Conservation (phyloP, 2,113 vertebrate genomes). For the Haemorhous mexicanus region DNA sequence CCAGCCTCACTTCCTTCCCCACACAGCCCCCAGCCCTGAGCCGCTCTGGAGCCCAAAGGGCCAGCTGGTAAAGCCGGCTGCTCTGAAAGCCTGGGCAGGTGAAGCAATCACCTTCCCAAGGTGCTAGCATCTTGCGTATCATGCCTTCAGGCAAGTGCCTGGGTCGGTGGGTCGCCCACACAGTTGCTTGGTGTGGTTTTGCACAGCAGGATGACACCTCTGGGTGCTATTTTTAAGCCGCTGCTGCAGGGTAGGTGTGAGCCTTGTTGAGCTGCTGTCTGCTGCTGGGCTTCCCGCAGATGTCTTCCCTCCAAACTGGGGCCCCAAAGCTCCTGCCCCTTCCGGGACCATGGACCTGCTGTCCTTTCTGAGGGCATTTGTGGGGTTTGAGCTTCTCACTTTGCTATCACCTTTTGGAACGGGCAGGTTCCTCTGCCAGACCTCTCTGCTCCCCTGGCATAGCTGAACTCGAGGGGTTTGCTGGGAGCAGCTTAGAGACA, state of each 20-base stretch:
- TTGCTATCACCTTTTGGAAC: neutral
- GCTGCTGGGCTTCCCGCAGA: neutral
- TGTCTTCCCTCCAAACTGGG: neutral
- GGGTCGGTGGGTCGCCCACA: neutral
- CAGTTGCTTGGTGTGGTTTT: neutral
- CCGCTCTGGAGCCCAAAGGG: neutral
- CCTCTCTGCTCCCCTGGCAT: neutral
- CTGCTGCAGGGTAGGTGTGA: neutral
- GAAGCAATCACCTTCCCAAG: neutral
- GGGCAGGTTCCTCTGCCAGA: neutral
- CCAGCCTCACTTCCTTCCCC: neutral
- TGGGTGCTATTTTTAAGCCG: neutral
- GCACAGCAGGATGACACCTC: neutral
- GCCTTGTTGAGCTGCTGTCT: neutral
- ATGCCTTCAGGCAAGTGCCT: neutral
- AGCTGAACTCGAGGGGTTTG: neutral
- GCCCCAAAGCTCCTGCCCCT: neutral
- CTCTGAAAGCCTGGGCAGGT: neutral
- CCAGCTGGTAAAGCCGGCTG: accelerated
- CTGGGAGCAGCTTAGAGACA: neutral
- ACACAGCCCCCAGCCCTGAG: neutral
- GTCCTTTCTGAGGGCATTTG: neutral
- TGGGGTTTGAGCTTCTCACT: neutral
- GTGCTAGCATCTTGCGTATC: neutral
- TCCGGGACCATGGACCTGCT: neutral